These are phyloP conservation scores for Bombylius discolor DNA, from an alignment of 2,888 invertebrate species.

Conservation along the genomic window DNA sequence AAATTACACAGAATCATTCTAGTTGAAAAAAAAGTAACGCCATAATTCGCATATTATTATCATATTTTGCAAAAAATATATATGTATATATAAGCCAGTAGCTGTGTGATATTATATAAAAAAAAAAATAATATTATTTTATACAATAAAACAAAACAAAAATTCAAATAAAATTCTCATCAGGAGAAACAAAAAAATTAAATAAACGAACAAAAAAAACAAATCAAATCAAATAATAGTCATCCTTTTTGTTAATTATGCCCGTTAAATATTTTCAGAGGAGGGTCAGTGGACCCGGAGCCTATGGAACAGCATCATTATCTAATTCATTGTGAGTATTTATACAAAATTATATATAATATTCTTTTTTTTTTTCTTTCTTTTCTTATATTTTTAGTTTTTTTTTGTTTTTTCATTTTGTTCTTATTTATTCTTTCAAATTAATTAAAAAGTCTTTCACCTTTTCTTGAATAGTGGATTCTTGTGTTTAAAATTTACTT, in stretches of 20 bases:
- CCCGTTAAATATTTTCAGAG: conserved; percentile 36
- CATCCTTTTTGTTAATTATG: conserved; percentile 17
- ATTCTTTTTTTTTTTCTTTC: too few relatives aligned
- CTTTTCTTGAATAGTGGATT: too few relatives aligned
- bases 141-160: too few relatives aligned
- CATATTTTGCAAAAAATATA: background rate
- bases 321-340: conserved; percentile 28
- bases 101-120: too few relatives aligned
- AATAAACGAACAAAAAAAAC: background rate
- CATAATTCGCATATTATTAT: background rate
- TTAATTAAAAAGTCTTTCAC: too few relatives aligned
- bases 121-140: too few relatives aligned
- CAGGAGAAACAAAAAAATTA: background rate
- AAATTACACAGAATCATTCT: too few relatives aligned
- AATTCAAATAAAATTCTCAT: too few relatives aligned
- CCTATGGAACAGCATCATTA: conserved; percentile 30
- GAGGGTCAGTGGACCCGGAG: conserved; percentile 37
- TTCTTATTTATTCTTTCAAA: too few relatives aligned
- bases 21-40: background rate
- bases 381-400: too few relatives aligned
- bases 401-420: too few relatives aligned
- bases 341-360: background rate
- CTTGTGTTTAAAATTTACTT: too few relatives aligned
- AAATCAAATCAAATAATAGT: background rate
- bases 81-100: background rate